These are phyloP conservation scores for Labrus mixtus DNA, from an alignment of 2,113 vertebrate species.

Conservation along the genomic window DNA sequence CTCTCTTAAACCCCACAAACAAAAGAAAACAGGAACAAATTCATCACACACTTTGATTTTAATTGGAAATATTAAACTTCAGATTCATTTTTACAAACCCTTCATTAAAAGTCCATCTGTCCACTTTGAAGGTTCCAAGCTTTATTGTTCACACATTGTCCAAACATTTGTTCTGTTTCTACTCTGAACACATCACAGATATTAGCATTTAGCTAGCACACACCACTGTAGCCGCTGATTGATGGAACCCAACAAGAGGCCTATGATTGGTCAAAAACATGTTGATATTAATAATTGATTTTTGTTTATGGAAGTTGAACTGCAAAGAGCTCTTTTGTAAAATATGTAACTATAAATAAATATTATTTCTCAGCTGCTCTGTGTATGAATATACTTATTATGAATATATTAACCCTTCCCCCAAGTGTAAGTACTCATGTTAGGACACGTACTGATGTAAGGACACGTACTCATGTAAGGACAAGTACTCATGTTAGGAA, in stretches of 20 bases:
- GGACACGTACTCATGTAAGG: too few relatives aligned
- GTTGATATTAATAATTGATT: not conserved
- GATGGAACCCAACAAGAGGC: not conserved
- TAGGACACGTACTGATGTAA: too few relatives aligned
- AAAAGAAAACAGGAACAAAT: too few relatives aligned
- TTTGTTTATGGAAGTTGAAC: too few relatives aligned
- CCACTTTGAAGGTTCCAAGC: slow-evolving; percentile 10
- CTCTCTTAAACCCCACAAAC: not conserved
- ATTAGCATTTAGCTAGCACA: not conserved
- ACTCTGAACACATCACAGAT: not conserved
- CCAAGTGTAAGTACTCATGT: too few relatives aligned
- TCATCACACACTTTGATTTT: too few relatives aligned
- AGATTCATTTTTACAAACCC: not conserved
- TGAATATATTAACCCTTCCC: too few relatives aligned
- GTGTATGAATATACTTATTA: too few relatives aligned
- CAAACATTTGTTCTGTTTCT: not conserved
- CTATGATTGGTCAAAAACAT: not conserved
- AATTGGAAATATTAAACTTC: not conserved
- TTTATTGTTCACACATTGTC: slow-evolving; percentile 1
- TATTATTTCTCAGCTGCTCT: slow-evolving; percentile 5
- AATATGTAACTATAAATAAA: slow-evolving; percentile 43
- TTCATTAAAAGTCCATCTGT: not conserved
- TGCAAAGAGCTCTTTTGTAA: slow-evolving; percentile 20
- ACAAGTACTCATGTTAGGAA: too few relatives aligned
- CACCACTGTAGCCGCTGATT: not conserved